These are phyloP conservation scores for Drosophila diplacantha DNA, from an alignment of 2,888 invertebrate species.

Conservation along the genomic window DNA sequence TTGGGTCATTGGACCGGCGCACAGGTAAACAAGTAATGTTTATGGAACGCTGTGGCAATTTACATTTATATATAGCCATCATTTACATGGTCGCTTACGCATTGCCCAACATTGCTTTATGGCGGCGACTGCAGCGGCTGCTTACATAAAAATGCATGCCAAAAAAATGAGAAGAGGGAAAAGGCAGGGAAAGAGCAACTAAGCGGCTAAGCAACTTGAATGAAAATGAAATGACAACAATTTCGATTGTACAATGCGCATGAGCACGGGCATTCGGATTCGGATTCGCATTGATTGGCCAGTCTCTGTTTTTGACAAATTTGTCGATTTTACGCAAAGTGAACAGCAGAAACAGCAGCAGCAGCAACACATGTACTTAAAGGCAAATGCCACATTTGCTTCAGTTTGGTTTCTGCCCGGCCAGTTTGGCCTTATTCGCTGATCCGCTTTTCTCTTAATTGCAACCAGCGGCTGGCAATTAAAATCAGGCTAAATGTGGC, in stretches of 20 bases:
- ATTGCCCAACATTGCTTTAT: constrained; percentile 62
- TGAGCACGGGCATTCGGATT: constrained; percentile 21
- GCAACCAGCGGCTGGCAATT: constrained; percentile 48
- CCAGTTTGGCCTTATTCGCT: constrained; percentile 16
- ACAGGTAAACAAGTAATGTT: constrained; percentile 43
- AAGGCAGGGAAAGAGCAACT: neutral
- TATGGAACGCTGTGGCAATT: constrained; percentile 52
- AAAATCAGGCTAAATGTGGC: constrained; percentile 40
- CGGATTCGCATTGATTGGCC: constrained; percentile 47
- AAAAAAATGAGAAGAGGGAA: constrained; percentile 1
- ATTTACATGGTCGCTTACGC: constrained; percentile 47
- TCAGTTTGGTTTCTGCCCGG: constrained; percentile 16
- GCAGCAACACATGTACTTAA: constrained; percentile 30
- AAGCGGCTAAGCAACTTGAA: constrained; percentile 22
- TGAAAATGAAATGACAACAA: constrained; percentile 60
- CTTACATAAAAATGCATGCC: constrained; percentile 47
- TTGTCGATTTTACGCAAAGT: constrained; percentile 57
- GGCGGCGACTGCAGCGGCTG: constrained; percentile 44
- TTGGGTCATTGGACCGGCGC: constrained; percentile 43
- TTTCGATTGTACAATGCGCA: constrained; percentile 60
- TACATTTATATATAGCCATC: constrained; percentile 54
- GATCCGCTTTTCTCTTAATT: constrained; percentile 43
- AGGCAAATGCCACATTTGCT: constrained; percentile 44
- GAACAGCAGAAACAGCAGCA: constrained; percentile 6
- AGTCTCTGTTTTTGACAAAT: constrained; percentile 53